phyloP scores from a whole-genome alignment of 2,113 vertebrate species.

The Cranoglanis bouderius region DNA sequence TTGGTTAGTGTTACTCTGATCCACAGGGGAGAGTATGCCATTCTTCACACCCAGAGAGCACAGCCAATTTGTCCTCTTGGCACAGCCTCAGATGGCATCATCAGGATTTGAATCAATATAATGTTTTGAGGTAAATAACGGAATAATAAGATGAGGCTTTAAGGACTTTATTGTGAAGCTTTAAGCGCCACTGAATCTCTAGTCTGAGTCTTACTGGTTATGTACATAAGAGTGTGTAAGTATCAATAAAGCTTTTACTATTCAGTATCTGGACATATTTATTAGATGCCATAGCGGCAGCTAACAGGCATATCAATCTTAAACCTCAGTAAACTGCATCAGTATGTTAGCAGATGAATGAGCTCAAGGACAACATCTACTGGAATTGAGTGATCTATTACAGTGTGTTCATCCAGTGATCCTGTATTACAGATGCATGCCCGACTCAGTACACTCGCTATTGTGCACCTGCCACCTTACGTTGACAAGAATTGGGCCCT shows the following conservation, averaged over 20 bases:
- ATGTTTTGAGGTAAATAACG: not conserved
- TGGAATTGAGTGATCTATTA: not conserved
- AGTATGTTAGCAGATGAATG: not conserved
- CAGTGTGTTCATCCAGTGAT: constrained; percentile 15
- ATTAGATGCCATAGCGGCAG: not conserved
- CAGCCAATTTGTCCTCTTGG: not conserved
- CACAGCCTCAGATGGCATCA: no score
- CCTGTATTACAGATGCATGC: constrained; percentile 24
- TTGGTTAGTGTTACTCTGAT: not conserved
- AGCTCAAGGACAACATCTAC: not conserved
- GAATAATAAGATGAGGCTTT: not conserved
- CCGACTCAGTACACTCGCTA: constrained; percentile 13
- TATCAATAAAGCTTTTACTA: not conserved
- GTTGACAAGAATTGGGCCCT: constrained; percentile 49
- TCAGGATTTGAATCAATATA: not conserved
- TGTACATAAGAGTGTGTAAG: not conserved
- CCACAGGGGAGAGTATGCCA: not conserved
- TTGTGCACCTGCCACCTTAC: constrained; percentile 47
- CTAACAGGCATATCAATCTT: not conserved
- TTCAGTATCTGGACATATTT: not conserved
- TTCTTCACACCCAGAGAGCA: not conserved
- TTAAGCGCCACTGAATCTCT: not conserved
- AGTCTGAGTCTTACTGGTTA: not conserved
- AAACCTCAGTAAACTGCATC: not conserved
- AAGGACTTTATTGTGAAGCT: not conserved